These are phyloP conservation scores for Rostratula benghalensis DNA, from an alignment of 2,113 vertebrate species.

Conservation along the genomic window DNA sequence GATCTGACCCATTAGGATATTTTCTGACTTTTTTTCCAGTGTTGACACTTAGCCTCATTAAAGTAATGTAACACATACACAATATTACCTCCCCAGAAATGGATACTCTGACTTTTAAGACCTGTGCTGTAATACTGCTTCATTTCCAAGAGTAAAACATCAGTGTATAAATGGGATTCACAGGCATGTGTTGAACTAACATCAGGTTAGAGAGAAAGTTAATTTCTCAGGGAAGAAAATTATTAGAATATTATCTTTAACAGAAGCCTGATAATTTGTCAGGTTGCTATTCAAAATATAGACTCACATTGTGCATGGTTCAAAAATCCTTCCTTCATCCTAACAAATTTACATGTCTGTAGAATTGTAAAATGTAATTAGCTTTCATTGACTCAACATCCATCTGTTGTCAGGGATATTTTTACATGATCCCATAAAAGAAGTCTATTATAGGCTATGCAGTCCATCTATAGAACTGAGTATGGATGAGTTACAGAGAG, in stretches of 20 bases:
- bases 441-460: background rate
- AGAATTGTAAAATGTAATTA: constrained; percentile 12
- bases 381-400: background rate
- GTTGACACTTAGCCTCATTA: background rate
- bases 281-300: background rate
- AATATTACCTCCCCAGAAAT: background rate
- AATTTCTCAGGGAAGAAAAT: background rate
- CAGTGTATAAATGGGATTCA: background rate
- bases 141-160: background rate
- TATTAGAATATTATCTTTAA: background rate
- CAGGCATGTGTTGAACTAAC: background rate
- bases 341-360: background rate
- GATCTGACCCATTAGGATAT: background rate
- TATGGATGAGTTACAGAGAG: background rate
- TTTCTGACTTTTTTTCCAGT: background rate
- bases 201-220: background rate
- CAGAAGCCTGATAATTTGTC: background rate
- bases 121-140: background rate
- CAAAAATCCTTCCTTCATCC: background rate
- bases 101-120: background rate
- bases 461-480: background rate
- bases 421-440: background rate
- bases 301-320: background rate
- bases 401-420: constrained; percentile 34
- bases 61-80: background rate